Base-by-base conservation (phyloP, 2,797 vertebrate genomes). In the Pipistrellus nathusii region DNA sequence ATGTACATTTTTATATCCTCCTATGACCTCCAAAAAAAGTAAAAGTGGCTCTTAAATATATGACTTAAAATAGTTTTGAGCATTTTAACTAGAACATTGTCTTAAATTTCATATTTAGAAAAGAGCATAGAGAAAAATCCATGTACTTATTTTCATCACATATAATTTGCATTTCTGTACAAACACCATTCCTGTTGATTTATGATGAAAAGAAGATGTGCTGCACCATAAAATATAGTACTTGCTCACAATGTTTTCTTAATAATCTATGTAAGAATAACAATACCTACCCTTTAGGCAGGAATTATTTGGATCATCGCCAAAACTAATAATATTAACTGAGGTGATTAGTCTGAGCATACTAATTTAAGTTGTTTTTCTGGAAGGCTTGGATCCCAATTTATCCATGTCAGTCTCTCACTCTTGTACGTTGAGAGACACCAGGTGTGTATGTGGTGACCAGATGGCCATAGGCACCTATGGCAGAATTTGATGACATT, bases 31-130 rank as follows among this genome's bases (percentile, higher is more conserved):
- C 2, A 81, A 83, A 78, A 30, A 76, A 90, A n/a, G 17, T 32
- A 53, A 71, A 73, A 64, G 38, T 59, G 44, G 92, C 21, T 85
- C 35, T 78, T 53, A 73, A 82, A 46, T 41, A 51, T 53, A 17
- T 78, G 14, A 93, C 38, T 88, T 96, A 32, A 73, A 55, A 30
- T 14, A 38, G 4, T 86, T 91, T 73, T 68, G 89, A 85, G n/a
- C 41, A 75, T 71, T 90, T 85, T 85, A 80, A 82, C 23, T 38
- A 87, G 76, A 32, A 13, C 6, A 77, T n/a, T 46, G 6, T 66
- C 27, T 90, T 85, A 38, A 75, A 77, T 57, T 88, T 92, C 53
- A 25, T 30, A 72, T 59, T 89, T 62, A 66, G 68, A 75, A 95
- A 78, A 86, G 41, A 25, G n/a, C 18, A 57, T 3, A 18, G 55